Evolutionary conservation across 2,888 invertebrate genomes (phyloP), one percentile per base, ranked within the genome.

Genomic region (Parelbella ahira): DNA sequence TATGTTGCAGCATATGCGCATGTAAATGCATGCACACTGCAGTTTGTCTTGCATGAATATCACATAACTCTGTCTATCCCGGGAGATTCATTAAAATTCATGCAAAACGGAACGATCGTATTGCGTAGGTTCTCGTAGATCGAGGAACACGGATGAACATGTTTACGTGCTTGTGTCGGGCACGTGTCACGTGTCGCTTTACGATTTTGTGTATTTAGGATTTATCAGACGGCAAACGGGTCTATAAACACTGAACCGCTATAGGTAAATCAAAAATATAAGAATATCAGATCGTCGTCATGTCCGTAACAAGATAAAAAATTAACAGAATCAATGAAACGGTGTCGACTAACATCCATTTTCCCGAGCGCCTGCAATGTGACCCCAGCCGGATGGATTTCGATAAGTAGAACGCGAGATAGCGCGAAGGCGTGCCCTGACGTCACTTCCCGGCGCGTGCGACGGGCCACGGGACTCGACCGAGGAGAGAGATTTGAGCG

Each of bases 401-500:
- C 45, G 51, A 44, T 48, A 54, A 50, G 45, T 50, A 41, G 53
- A 47, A 42, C 48, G 50, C 70, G 68, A 66, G 75, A 71, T 71
- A 68, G 61, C 60, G 54, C 56, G 32, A 39, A 39, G 53, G 58
- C 68, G 72, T 63, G 73, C 60, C 72, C 19, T 41, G 41, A 41
- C 41, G 61, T 72, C 77, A 74, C 61, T 75, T 79, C 80, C 78
- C 69, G 69, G 73, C 79, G 77, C 80, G 78, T 77, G 78, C 58
- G 53, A 9, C 25, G 25, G 20, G 24, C 25, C 20, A 18, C 11
- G 3, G 9, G 6, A 1, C 2, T 5, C 15, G 38, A 1, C 2
- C 11, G 8, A 38, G 30, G 24, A 5, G 8, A 6, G 2, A 5
- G 10, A 1, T 7, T 4, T 2, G 2, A 8, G 24, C 24, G 30